Conservation (phyloP, 30 jellyfish, hydroid and myxozoan genomes). For the Pelagia noctiluca region DNA sequence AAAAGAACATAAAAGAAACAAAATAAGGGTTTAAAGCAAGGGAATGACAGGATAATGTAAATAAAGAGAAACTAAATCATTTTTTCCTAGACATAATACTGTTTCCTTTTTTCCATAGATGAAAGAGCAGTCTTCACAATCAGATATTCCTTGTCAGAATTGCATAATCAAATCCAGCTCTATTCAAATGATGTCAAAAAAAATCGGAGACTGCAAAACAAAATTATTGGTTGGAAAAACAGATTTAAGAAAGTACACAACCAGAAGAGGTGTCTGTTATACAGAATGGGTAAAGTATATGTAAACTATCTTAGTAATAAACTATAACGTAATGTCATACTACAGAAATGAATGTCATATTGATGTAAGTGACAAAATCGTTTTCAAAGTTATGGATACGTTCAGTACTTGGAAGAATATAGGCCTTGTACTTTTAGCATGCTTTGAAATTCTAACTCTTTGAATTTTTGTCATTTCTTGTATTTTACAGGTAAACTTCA, state of each 20-base stretch:
- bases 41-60: too few relatives aligned
- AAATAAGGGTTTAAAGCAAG: too few relatives aligned
- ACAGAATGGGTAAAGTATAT: constrained; percentile 7
- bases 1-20: too few relatives aligned
- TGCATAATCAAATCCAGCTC: neutral
- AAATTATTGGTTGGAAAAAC: constrained; percentile 29
- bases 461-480: too few relatives aligned
- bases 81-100: too few relatives aligned
- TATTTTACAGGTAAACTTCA: neutral
- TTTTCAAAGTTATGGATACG: constrained; percentile 2
- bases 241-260: constrained; percentile 26
- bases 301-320: neutral
- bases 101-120: too few relatives aligned
- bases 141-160: constrained; percentile 8
- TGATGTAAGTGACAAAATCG: neutral
- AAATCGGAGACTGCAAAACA: constrained; percentile 3
- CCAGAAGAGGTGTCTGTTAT: constrained; percentile 29
- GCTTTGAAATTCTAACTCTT: too few relatives aligned
- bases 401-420: too few relatives aligned
- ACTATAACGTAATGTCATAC: neutral
- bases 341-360: neutral
- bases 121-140: neutral
- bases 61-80: too few relatives aligned
- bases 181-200: constrained; percentile 12
- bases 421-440: too few relatives aligned